Evolutionary conservation across 2,113 vertebrate species (phyloP), one percentile per base, ranked within the genome.

Genomic region (Burhinus bistriatus): DNA sequence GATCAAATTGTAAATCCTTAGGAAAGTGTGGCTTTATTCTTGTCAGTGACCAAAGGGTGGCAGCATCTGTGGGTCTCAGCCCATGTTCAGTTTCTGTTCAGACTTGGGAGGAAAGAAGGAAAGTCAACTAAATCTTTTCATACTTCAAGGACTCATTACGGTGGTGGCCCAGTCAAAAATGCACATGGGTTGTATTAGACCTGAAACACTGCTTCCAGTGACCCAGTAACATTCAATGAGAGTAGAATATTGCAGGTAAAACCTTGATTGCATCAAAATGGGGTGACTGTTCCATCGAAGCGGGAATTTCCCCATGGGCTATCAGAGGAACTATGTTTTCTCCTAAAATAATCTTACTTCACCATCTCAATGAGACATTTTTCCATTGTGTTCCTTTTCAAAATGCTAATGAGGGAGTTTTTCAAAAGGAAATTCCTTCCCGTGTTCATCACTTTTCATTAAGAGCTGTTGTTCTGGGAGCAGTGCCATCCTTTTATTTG

Each of bases 391-490:
- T n/a, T 19, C 11, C 5, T 14, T 95, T 80, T 82, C 69, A 90
- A 93, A 92, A 86, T 87, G 76, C 18, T 89, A 83, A 32, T 44
- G 40, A 54, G 34, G 20, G 15, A 55, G 17, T 27, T 87, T 83
- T 94, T 81, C 32, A 57, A 83, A 83, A 80, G 47, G 27, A 94
- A 94, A 95, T 95, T 90, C 91, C 64, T 93, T 83, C 73, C 34
- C 0, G 0, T 3, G 2, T 81, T 95, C 76, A 93, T 85, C 76
- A 65, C 29, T 87, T 89, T 92, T 95, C 18, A 75, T 72, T 86
- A 88, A 87, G 75, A 75, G 34, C 34, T 88, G 36, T 92, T 93
- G 55, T 66, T 96, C 93, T 72, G 91, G 96, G 89, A 97, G 49
- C 27, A 76, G 52, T 86, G 78, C 93, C 87, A 92, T 96, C 38